phyloP scores from a whole-genome alignment of 2,113 vertebrate genomes.

The Nibea albiflora region DNA sequence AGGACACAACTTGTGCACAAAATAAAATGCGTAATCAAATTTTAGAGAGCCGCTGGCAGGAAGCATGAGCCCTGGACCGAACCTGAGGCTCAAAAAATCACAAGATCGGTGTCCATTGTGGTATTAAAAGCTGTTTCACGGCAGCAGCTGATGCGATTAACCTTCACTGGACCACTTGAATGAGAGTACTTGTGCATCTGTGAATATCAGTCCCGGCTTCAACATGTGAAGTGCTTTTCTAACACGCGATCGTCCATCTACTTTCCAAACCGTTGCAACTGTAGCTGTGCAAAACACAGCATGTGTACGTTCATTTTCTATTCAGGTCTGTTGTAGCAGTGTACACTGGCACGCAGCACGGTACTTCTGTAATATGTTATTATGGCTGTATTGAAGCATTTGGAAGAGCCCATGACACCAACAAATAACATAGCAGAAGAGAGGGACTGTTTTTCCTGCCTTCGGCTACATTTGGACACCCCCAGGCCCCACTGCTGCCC shows the following conservation, averaged over 20 bases:
- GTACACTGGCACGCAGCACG: constrained; percentile 49
- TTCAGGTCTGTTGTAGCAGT: constrained; percentile 40
- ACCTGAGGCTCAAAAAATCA: neutral
- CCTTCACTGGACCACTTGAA: constrained; percentile 6
- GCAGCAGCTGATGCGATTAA: constrained; percentile 12
- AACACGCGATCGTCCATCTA: neutral
- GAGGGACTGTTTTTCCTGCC: constrained; percentile 45
- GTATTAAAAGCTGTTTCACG: neutral
- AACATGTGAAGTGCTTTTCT: constrained; percentile 11
- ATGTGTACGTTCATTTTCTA: constrained; percentile 32
- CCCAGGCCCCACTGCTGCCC: neutral
- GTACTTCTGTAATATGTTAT: constrained; percentile 45
- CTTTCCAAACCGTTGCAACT: constrained; percentile 25
- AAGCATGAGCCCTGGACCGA: neutral
- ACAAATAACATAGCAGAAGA: constrained; percentile 54
- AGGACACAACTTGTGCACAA: neutral
- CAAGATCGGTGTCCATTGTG: neutral
- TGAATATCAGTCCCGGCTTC: constrained; percentile 14
- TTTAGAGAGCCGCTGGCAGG: too few species aligned
- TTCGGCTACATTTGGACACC: constrained; percentile 45
- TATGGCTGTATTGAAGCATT: constrained; percentile 47
- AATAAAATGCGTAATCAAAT: neutral
- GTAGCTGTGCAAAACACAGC: constrained; percentile 15
- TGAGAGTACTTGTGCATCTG: neutral
- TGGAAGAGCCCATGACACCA: constrained; percentile 49